Percentiles rank a stretch among this genome's conserved stretches.
Conservation (phyloP, 1,140 invertebrate species). For the Ceratitis capitata region DNA sequence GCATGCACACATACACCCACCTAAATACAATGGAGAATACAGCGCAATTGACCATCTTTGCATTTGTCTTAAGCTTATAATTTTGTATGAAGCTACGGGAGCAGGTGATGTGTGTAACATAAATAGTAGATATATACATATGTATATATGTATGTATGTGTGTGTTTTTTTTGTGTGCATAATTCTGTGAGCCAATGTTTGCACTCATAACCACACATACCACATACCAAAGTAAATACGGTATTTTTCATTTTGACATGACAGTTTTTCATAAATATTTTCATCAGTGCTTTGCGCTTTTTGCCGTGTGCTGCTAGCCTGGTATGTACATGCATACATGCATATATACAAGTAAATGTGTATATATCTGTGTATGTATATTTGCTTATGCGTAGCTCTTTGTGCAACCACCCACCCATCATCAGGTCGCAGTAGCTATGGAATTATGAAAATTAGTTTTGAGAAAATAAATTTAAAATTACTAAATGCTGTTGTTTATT, state of each 20-base stretch:
- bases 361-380: too few relatives aligned
- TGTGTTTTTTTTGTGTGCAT: background rate
- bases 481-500: too few relatives aligned
- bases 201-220: background rate
- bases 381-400: too few relatives aligned
- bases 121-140: background rate
- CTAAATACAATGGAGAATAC: background rate
- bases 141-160: background rate
- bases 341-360: too few relatives aligned
- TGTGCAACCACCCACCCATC: background rate
- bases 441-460: background rate
- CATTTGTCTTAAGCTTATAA: background rate
- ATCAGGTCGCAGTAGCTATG: background rate
- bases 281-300: background rate
- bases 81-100: background rate
- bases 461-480: background rate
- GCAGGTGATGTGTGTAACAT: background rate
- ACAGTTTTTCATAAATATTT: constrained; percentile 29
- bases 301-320: background rate
- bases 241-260: constrained; percentile 32
- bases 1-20: background rate
- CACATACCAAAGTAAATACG: constrained; percentile 10
- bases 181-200: background rate
- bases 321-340: too few relatives aligned
- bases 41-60: background rate